Base-by-base conservation (phyloP, 2,888 invertebrate genomes). In the Tiphia femorata region DNA sequence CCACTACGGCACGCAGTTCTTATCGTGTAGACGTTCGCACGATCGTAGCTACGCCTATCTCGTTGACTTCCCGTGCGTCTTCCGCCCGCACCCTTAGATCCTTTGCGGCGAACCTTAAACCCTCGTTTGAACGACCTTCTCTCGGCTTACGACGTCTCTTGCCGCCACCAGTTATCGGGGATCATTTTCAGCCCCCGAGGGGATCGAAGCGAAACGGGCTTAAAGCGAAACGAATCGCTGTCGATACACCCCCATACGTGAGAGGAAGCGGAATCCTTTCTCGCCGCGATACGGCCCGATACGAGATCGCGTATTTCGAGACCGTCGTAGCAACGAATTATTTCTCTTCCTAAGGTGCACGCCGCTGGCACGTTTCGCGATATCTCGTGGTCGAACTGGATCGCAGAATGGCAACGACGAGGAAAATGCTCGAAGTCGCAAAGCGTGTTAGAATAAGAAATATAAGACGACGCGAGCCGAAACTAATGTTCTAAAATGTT, bases 181-280 rank as follows among this genome's bases (percentile, higher is more conserved):
- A 80, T 80, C 78, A 79, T 80, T 80, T 78, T 77, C 76, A 72
- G 64, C 56, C 68, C 58, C 64, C 69, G 62, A 67, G 67, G 73
- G 78, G 70, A 77, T 75, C 68, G 67, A 60, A 51, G 61, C 44
- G n/a, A n/a, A 58, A 53, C 63, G 67, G 67, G 74, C 73, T 79
- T 79, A 78, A 76, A 76, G 77, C 73, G 74, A 75, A 79, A 77
- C 77, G 79, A 78, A 77, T 78, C 75, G 75, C 72, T 72, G 64
- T 67, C 77, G 75, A 77, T 79, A 75, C 67, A 73, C 56, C 62
- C 58, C 60, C 62, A 67, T 72, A 70, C 70, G 68, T 67, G 71
- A 64, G 69, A 52, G 58, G 48, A 59, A 60, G 53, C 61, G 53
- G 65, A 69, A 73, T 75, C 67, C 64, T 61, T n/a, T 69, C 67